Base-by-base conservation (phyloP, 2,888 invertebrate genomes). In the Clusia tigrina region DNA sequence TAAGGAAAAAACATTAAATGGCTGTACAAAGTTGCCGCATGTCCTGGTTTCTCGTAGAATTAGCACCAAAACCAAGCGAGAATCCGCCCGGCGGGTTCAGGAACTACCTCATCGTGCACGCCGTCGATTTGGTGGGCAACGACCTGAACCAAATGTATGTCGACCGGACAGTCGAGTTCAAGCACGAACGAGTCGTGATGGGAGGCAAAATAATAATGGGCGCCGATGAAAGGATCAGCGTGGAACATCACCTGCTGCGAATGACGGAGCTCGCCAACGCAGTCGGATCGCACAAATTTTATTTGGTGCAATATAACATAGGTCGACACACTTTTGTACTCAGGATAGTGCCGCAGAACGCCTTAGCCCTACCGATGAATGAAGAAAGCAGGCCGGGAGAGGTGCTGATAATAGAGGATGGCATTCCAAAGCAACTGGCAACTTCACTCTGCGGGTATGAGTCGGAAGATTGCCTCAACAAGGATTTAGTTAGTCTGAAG, bases 1-100 rank as follows among this genome's bases (percentile, higher is more conserved):
- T n/a, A n/a, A n/a, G n/a, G n/a, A n/a, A n/a, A n/a, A n/a, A n/a
- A n/a, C n/a, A n/a, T n/a, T n/a, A n/a, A n/a, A n/a, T n/a, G n/a
- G n/a, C n/a, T n/a, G n/a, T n/a, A n/a, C n/a, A 32, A 32, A 32
- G 6, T 32, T 42, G n/a, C 15, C 72, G 77, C 12, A 63, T 79
- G 24, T 79, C 79, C 1, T 79, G 79, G 81, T 74, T 79, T 46
- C 64, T 80, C 2, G 68, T 79, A 17, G 77, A 79, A 53, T 71
- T 78, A 77, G 71, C 1, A 37, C 58, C 1, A 32, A n/a, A n/a
- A n/a, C 69, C 46, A 60, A 60, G 12, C 58, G 59, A 1, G 73
- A 68, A 2, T 51, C 54, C 1, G 61, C n/a, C 66, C 1, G 71
- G 64, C 56, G 70, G 72, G 1, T 60, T 59, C 10, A 64, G 38